Conservation (phyloP, 2,888 invertebrate species). For the Acanthopleura granulata region DNA sequence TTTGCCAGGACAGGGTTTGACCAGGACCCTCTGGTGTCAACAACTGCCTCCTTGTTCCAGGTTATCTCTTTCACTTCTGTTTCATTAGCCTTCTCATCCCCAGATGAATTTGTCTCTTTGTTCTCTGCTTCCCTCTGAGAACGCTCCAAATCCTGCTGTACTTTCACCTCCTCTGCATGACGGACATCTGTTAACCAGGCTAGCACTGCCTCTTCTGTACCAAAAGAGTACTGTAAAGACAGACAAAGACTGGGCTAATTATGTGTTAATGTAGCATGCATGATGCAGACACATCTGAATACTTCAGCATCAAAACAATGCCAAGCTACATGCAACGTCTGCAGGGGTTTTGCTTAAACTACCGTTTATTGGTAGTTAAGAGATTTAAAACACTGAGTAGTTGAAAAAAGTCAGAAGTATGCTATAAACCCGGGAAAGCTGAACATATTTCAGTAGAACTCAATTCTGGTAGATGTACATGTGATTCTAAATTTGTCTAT, state of each 20-base stretch:
- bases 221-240: constrained; percentile 55
- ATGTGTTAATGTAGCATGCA: too few relatives aligned
- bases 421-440: too few relatives aligned
- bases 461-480: too few relatives aligned
- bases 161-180: constrained; percentile 38
- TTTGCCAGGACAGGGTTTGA: constrained; percentile 3
- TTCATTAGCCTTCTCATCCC: background rate
- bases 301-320: too few relatives aligned
- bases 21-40: background rate
- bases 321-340: background rate
- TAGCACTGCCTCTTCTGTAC: constrained; percentile 58
- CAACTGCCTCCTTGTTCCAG: background rate
- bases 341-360: too few relatives aligned
- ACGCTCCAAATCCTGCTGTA: background rate
- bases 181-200: constrained; percentile 54
- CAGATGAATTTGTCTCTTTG: constrained; percentile 21
- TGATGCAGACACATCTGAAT: too few relatives aligned
- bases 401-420: too few relatives aligned
- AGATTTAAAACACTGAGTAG: too few relatives aligned
- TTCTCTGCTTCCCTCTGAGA: constrained; percentile 25
- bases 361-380: too few relatives aligned
- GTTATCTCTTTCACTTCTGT: background rate
- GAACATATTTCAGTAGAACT: too few relatives aligned
- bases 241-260: too few relatives aligned
- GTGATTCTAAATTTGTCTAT: too few relatives aligned